A percentile compares a stretch with the other conserved stretches of the same genome.
Conservation (phyloP, 2,797 vertebrate species). For the Siniperca scherzeri region DNA sequence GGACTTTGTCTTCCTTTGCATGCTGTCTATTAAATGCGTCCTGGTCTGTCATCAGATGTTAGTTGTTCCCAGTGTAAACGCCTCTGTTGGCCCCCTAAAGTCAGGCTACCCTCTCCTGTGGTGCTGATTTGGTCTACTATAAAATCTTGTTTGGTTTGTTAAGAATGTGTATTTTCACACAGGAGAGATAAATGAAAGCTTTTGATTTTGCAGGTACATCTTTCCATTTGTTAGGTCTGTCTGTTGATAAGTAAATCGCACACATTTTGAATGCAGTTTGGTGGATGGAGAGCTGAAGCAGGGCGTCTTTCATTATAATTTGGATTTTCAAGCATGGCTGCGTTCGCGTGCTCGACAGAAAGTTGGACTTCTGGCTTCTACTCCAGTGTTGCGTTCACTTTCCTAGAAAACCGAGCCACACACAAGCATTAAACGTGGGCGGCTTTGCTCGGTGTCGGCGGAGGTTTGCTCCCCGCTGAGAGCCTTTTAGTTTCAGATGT, state of each 20-base stretch:
- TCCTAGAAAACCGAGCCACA: not conserved
- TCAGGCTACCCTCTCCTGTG: not conserved
- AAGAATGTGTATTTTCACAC: not conserved
- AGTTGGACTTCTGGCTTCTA: slow-evolving; percentile 10
- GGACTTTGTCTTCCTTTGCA: not conserved
- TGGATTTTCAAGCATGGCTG: slow-evolving; percentile 4
- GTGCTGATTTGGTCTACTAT: not conserved
- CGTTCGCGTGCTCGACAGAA: not conserved
- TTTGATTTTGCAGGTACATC: not conserved
- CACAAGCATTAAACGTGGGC: not conserved
- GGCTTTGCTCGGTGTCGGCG: slow-evolving; percentile 11
- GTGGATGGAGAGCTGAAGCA: not conserved
- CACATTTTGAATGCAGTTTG: not conserved
- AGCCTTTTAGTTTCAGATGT: slow-evolving; percentile 51
- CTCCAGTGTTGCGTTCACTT: slow-evolving; percentile 41
- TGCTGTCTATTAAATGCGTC: not conserved
- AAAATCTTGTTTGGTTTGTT: not conserved
- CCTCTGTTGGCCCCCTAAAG: no score
- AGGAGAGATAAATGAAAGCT: not conserved
- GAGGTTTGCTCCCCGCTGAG: slow-evolving; percentile 48
- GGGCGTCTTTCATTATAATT: not conserved
- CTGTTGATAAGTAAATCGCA: no score
- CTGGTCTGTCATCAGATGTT: not conserved
- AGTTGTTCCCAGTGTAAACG: not conserved
- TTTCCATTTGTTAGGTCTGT: not conserved